Base-by-base conservation (phyloP, 2,113 vertebrate species). In the Zosterops pallidus region DNA sequence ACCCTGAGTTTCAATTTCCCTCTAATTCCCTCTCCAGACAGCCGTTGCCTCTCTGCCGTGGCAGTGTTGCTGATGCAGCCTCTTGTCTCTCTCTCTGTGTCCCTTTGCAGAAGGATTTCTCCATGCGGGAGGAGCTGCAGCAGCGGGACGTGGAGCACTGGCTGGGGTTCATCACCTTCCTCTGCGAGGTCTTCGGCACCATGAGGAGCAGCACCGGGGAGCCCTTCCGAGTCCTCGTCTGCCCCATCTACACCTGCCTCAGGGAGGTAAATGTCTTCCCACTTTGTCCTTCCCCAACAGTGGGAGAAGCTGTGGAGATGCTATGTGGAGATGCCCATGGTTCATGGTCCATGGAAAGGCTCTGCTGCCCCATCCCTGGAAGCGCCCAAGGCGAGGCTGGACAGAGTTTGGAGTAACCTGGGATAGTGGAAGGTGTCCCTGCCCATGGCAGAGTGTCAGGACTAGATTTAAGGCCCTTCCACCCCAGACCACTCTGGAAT, bases 131-230 rank as follows among this genome's bases (percentile, higher is more conserved):
- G 86, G 98, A 98, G 96, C 97, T 99, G 82, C 99, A 99, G 98
- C 98, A 98, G 95, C 97, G 96, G 3, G 99, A 99, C 1, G 99
- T 99, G 97, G 99, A 99, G 96, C 97, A 97, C 92, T 99, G 99
- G 99, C 96, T 99, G 80, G 99, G 99, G 47, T 99, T 99, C 98
- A 99, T 99, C 98, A 99, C 99, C 74, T 99, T 99, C 74, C 98
- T 99, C 91, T 99, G 99, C 1, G 99, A 99, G 94, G 99, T 99
- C 83, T 99, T 99, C 4, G 98, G 99, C 53, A 99, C 98, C 96
- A 99, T 99, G 99, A 98, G 99, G 95, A 99, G 99, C 98, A 99
- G 98, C 97, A 98, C 98, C 0, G 98, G 99, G 13, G 99, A 99
- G 92, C 99, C 99, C 5, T 99, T 99, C 95, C 97, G 99, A 76